phyloP scores from a whole-genome alignment of 2,113 vertebrate genomes.

The Fulmarus glacialis region DNA sequence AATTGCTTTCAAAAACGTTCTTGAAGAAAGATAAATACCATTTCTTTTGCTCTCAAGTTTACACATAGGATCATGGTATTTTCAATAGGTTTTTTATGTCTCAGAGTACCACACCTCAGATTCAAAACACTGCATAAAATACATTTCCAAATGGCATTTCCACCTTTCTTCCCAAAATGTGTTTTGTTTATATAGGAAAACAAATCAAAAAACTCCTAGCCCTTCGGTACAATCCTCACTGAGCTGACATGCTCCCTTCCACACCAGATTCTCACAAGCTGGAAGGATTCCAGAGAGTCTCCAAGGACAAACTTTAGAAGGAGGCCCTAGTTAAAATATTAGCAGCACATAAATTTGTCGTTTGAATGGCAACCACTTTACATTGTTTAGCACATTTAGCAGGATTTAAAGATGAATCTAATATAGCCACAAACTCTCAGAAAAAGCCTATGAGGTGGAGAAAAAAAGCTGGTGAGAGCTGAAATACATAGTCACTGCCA shows the following conservation, averaged over 20 bases:
- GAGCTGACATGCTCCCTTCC: not conserved
- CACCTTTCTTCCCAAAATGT: not conserved
- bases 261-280: not conserved
- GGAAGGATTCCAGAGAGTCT: not conserved
- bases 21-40: not conserved
- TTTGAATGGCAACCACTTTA: conserved; percentile 50
- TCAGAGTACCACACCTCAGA: not conserved
- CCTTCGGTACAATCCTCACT: not conserved
- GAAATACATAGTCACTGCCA: conserved; percentile 50
- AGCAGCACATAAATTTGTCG: conserved; percentile 16
- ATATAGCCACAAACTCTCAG: not conserved
- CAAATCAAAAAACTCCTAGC: not conserved
- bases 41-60: not conserved
- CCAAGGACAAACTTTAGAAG: not conserved
- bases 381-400: conserved; percentile 39
- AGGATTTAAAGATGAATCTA: conserved; percentile 29
- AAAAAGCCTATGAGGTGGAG: not conserved
- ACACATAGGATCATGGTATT: not conserved
- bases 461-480: not conserved
- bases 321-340: not conserved
- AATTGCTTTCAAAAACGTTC: not conserved
- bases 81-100: not conserved
- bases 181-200: not conserved
- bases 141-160: not conserved
- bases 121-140: not conserved